Evolutionary conservation across 1,140 invertebrate species (phyloP).

Genomic region (Scaptodrosophila lebanonensis): DNA sequence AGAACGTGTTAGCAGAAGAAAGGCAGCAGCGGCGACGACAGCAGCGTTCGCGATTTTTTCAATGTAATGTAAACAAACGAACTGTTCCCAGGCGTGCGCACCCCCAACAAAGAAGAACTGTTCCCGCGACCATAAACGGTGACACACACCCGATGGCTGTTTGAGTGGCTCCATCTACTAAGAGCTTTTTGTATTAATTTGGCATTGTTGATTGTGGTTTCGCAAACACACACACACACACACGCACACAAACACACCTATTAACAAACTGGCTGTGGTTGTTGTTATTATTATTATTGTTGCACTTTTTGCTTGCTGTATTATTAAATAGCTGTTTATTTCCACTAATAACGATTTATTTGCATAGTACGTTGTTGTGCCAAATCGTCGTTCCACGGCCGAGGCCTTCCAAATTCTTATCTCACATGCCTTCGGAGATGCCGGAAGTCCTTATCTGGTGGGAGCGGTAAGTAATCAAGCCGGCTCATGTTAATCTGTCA

Average conservation of each 20-base stretch:
- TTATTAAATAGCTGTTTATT: neutral
- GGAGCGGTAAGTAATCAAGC: slow-evolving; percentile 87
- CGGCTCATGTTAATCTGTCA: no score
- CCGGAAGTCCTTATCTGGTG: slow-evolving; percentile 94
- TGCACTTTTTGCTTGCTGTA: no score
- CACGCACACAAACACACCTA: neutral
- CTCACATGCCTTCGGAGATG: slow-evolving; percentile 95
- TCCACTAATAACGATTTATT: no score
- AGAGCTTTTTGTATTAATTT: neutral
- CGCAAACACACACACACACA: neutral
- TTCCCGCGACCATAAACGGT: neutral
- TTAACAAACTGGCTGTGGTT: neutral
- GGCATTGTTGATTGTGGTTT: neutral
- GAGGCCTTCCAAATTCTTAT: slow-evolving; percentile 97
- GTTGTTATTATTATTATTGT: no score
- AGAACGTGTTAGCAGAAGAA: no score
- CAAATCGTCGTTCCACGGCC: slow-evolving; percentile 92
- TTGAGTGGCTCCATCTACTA: neutral
- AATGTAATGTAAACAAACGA: no score
- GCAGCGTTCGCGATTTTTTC: no score
- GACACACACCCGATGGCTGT: neutral
- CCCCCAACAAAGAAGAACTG: neutral
- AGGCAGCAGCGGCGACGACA: no score
- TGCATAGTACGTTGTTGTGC: slow-evolving; percentile 91
- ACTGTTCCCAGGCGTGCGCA: neutral